Evolutionary conservation across 2,888 invertebrate species (phyloP).

Genomic region (Boloria euphrosyne): DNA sequence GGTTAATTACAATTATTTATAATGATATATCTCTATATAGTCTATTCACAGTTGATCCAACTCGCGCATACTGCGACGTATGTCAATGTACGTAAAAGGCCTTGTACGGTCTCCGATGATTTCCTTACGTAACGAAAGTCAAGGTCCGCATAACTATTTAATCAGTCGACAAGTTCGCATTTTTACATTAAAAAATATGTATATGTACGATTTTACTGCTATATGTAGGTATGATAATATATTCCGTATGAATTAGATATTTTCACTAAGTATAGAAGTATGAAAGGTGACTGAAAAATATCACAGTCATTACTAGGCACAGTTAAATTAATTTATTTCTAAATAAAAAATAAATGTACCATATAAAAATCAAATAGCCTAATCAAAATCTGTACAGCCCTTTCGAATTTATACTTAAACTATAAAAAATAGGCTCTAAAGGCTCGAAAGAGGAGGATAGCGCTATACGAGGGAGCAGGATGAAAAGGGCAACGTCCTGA

Average conservation of each 20-base stretch:
- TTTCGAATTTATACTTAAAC: not conserved
- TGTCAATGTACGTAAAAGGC: constrained; percentile 22
- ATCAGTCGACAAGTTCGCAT: constrained; percentile 8
- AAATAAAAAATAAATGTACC: too few species aligned
- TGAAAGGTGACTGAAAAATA: too few species aligned
- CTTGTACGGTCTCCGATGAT: constrained; percentile 11
- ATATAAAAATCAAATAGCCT: too few species aligned
- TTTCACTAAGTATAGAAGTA: not conserved
- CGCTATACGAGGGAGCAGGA: constrained; percentile 39
- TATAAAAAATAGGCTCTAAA: constrained; percentile 9
- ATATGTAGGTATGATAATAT: not conserved
- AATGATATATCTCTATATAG: too few species aligned
- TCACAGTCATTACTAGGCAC: too few species aligned
- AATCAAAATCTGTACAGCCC: not conserved
- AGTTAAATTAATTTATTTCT: too few species aligned
- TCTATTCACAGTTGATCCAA: not conserved
- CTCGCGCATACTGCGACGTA: not conserved
- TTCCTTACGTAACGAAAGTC: constrained; percentile 23
- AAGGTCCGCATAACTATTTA: constrained; percentile 11
- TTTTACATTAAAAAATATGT: not conserved
- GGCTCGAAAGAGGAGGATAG: constrained; percentile 31
- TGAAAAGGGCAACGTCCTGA: constrained; percentile 73
- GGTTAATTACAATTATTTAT: too few species aligned
- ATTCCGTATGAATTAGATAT: not conserved
- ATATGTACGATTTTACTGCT: not conserved